Evolutionary conservation across 1,140 invertebrate species (phyloP).

Genomic region (Parapsyche elsis): DNA sequence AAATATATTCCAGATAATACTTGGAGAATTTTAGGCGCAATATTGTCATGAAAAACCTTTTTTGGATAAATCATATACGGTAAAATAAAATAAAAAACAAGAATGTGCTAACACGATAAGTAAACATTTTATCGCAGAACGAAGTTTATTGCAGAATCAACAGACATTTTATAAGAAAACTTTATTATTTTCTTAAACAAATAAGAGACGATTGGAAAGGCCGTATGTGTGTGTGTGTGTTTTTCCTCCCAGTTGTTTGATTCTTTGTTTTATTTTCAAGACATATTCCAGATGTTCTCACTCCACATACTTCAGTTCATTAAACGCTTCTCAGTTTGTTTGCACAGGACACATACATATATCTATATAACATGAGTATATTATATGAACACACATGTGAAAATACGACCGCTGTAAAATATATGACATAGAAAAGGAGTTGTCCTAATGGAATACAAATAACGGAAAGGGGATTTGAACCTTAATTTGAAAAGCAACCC

Average conservation of each 20-base stretch:
- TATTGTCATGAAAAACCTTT: too few species aligned
- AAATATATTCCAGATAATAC: too few species aligned
- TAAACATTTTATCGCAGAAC: background rate
- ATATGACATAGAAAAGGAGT: background rate
- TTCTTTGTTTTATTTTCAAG: conserved; percentile 8
- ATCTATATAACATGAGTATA: too few species aligned
- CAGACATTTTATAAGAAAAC: background rate
- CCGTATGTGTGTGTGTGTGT: background rate
- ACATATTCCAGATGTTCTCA: conserved; percentile 1
- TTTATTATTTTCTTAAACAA: conserved; percentile 17
- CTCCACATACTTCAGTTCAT: conserved; percentile 12
- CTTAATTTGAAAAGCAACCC: conserved; percentile 6
- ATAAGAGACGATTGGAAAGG: background rate
- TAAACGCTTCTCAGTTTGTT: conserved; percentile 9
- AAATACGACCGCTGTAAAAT: background rate
- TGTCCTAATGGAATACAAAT: background rate
- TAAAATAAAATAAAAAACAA: too few species aligned
- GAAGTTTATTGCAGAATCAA: background rate
- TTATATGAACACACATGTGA: too few species aligned
- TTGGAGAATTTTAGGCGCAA: too few species aligned
- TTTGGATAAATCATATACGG: too few species aligned
- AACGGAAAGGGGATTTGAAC: background rate
- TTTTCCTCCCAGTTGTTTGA: background rate
- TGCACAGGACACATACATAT: background rate
- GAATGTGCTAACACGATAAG: too few species aligned